Conservation (phyloP, 2,888 invertebrate genomes). For the Frankliniella fusca region DNA sequence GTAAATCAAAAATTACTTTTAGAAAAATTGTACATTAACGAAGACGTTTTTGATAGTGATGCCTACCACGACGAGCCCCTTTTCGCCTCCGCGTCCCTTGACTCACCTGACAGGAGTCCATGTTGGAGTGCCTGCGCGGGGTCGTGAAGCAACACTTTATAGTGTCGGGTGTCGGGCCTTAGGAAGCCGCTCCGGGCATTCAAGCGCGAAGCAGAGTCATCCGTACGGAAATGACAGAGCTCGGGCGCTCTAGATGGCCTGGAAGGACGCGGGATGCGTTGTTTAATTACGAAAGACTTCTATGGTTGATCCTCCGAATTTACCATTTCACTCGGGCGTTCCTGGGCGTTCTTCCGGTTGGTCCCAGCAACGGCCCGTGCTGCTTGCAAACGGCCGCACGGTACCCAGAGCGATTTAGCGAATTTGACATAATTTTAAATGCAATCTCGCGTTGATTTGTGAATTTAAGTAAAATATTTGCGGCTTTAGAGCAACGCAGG, state of each 20-base stretch:
- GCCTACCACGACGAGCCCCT: not conserved
- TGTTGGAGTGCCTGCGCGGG: not conserved
- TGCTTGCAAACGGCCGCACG: too few relatives aligned
- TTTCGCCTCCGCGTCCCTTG: not conserved
- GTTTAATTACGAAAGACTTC: not conserved
- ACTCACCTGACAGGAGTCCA: not conserved
- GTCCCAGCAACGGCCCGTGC: too few relatives aligned
- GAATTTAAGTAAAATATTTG: too few relatives aligned
- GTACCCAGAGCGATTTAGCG: too few relatives aligned
- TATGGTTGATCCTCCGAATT: not conserved
- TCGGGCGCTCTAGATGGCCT: not conserved
- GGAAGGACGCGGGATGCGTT: not conserved
- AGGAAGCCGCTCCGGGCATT: not conserved
- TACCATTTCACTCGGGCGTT: too few relatives aligned
- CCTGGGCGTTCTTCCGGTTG: too few relatives aligned
- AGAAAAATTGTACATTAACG: too few relatives aligned
- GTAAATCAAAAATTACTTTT: too few relatives aligned
- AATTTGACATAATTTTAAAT: too few relatives aligned
- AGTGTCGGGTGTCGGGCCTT: not conserved
- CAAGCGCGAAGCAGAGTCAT: not conserved
- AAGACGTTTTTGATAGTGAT: too few relatives aligned
- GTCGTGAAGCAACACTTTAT: not conserved
- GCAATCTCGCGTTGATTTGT: too few relatives aligned
- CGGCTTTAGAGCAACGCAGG: too few relatives aligned
- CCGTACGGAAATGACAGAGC: slow-evolving; percentile 5